Evolutionary conservation across 1,140 invertebrate genomes (phyloP), one percentile per base, ranked within the genome.

Genomic region (Lepidostoma basale): DNA sequence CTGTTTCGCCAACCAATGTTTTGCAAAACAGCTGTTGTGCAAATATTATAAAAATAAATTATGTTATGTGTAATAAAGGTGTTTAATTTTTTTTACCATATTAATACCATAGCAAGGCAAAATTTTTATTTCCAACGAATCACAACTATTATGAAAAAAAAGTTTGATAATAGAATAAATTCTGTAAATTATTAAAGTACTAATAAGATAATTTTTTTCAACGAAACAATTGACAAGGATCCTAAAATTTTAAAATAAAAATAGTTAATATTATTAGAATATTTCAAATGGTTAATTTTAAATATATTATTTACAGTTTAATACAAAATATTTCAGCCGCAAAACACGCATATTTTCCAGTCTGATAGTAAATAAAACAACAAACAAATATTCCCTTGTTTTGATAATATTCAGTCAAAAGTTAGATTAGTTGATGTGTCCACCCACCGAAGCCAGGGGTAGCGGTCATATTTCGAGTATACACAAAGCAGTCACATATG

Each of bases 371-470:
- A 3, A 22, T 12, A 23, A 23, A 20, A 45, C 3, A 22, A 49
- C n/a, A 49, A 22, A 9, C 8, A n/a, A 49, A 25, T 12, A 22
- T 25, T 22, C 25, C 23, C 22, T 23, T 25, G 1, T 18, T 49
- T 49, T 22, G 2, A 22, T 49, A 23, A 49, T 23, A 49, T 49
- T 49, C 45, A 49, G 45, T 49, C 45, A 49, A 49, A 49, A 18
- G 25, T 49, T 49, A 49, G 16, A 26, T 22, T 22, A 49, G 25
- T 1, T n/a, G n/a, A n/a, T n/a, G n/a, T n/a, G n/a, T n/a, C n/a
- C n/a, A n/a, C n/a, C n/a, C n/a, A n/a, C n/a, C n/a, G n/a, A n/a
- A n/a, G n/a, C n/a, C n/a, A n/a, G n/a, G n/a, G n/a, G n/a, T n/a
- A n/a, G n/a, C n/a, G n/a, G n/a, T n/a, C n/a, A n/a, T n/a, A n/a